A percentile compares a stretch with the other conserved stretches of the same genome.
These are phyloP conservation scores for Pantala flavescens DNA, from an alignment of 1,140 invertebrate genomes.

Conservation along the genomic window DNA sequence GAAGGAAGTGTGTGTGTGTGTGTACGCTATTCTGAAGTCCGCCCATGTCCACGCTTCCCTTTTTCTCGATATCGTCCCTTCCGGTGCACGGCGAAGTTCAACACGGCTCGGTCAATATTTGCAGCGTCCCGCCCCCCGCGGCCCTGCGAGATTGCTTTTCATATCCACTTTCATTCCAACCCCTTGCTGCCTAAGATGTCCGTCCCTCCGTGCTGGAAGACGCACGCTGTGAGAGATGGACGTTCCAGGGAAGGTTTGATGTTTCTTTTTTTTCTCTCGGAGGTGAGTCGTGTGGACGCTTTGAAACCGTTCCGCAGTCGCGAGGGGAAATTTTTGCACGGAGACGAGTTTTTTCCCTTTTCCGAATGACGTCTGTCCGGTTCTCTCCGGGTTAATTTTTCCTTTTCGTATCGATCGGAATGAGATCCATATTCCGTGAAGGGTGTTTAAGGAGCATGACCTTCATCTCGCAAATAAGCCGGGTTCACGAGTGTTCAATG, in stretches of 20 bases:
- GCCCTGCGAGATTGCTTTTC: background rate
- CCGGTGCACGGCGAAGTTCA: background rate
- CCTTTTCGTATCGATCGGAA: no score
- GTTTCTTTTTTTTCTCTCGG: no score
- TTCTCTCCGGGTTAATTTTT: no score
- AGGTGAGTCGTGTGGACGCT: no score
- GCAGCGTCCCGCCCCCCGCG: background rate
- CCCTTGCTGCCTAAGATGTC: background rate
- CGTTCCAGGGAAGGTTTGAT: no score
- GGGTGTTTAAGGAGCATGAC: background rate
- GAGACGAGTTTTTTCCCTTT: no score
- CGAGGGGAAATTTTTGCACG: no score
- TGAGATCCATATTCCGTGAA: no score
- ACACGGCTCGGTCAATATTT: conserved; percentile 4
- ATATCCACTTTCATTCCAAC: conserved; percentile 2
- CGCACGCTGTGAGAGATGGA: no score
- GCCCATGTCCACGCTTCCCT: background rate
- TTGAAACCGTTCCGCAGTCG: no score
- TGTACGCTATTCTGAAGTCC: background rate
- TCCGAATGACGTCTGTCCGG: no score
- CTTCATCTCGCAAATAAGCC: background rate
- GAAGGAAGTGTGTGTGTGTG: background rate
- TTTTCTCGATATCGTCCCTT: conserved; percentile 3
- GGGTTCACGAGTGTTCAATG: background rate
- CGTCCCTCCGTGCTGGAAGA: no score